Evolutionary conservation across 2,797 vertebrate species (phyloP).

Genomic region (Aulostomus chinensis): DNA sequence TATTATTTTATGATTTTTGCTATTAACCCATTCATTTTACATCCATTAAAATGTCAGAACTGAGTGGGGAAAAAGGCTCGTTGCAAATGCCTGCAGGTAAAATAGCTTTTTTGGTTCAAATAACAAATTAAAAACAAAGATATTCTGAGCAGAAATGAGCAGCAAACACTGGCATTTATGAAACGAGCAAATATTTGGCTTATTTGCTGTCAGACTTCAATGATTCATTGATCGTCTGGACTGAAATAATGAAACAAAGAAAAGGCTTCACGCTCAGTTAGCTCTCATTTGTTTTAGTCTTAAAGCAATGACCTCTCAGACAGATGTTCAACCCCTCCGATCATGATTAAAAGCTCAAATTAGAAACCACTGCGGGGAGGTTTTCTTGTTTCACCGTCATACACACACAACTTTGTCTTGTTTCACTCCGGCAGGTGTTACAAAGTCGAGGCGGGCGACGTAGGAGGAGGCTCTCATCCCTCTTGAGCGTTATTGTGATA

Average conservation of each 20-base stretch:
- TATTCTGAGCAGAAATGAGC: neutral
- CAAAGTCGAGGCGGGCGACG: too few relatives aligned
- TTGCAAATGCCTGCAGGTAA: neutral
- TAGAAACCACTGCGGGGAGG: constrained; percentile 19
- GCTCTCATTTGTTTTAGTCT: neutral
- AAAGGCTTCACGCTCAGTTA: neutral
- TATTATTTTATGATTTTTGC: constrained; percentile 1
- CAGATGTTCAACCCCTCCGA: constrained; percentile 42
- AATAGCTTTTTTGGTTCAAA: neutral
- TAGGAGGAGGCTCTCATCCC: too few relatives aligned
- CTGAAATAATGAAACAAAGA: neutral
- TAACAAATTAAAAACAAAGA: neutral
- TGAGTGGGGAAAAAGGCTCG: neutral
- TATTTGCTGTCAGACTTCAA: neutral
- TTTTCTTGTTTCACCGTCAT: constrained; percentile 6
- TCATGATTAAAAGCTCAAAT: constrained; percentile 53
- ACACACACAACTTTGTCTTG: constrained; percentile 5
- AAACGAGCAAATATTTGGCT: neutral
- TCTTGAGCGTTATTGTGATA: constrained; percentile 33
- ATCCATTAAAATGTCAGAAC: neutral
- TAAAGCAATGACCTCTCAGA: constrained; percentile 25
- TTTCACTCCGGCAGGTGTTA: constrained; percentile 21
- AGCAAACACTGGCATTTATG: neutral
- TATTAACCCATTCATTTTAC: neutral
- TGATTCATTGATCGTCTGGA: neutral